Base-by-base conservation (phyloP, 2,888 invertebrate genomes). In the Eueremaeus valkanovi region DNA sequence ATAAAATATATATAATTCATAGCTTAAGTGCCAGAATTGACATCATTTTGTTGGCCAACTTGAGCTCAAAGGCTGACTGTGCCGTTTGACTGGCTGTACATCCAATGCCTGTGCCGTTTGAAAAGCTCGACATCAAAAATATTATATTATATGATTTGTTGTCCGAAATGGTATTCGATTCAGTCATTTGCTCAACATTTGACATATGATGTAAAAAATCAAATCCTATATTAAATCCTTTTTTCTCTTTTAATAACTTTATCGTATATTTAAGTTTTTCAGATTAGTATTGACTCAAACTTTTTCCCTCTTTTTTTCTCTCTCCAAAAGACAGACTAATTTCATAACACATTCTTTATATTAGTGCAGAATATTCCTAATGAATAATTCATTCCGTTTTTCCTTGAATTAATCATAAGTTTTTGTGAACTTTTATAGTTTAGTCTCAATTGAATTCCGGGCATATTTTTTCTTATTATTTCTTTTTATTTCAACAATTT, bases 401-500 rank as follows among this genome's bases (percentile, higher is more conserved):
- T n/a, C 21, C 21, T 18, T 66, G 63, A 66, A 66, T 66, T 66
- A 66, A 66, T 66, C 63, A 66, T 36, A 66, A 66, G 36, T 36
- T 66, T 33, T 36, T 66, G 8, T 58, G 13, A 13, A 27, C 27
- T 27, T 21, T n/a, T 36, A 33, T 21, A 45, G 8, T 45, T 45
- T 3, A 16, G 11, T 45, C 8, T 45, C 45, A 45, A 45, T 36
- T 36, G 36, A 36, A 36, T 36, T 36, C 36, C 5, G 6, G 36
- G 36, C 36, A 8, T 8, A 11, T 36, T 36, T 36, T 36, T 36
- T 36, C 5, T 36, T 36, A 36, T 36, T 36, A n/a, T 36, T 36
- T 36, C 5, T 36, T 8, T 36, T 36, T 11, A 36, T 36, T 36
- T 36, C 36, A 36, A 8, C 36, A 36, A 8, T 8, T 8, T 36